Evolutionary conservation across 2,888 invertebrate genomes (phyloP), one percentile per base, ranked within the genome.

Genomic region (Dexiosoma caninum): DNA sequence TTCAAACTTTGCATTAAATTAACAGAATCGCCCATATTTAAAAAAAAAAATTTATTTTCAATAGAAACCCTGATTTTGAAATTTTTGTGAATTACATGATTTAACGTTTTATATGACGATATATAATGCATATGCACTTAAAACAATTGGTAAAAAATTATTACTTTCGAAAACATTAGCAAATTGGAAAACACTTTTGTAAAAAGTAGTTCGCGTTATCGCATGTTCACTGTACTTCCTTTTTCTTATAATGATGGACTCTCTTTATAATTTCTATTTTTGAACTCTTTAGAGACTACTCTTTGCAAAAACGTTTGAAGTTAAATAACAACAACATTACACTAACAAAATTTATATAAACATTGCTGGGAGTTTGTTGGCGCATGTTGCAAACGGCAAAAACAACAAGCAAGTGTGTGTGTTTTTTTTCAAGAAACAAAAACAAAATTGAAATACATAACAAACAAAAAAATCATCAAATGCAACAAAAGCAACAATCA

Each of bases 361-460:
- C 57, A 40, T 59, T 16, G 10, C 51, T 27, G 57, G 66, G 40
- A 76, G 60, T 62, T 70, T 44, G 76, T 72, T 76, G 76, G 80
- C 76, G 80, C 76, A 81, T 76, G 75, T 67, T 76, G 71, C 60
- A 62, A 60, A 35, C 12, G 69, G 27, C 42, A 44, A 57, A 46
- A 46, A 44, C 27, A 64, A 57, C 44, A 59, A 49, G 12, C 49
- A 37, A 53, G 12, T 16, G 37, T n/a, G n/a, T n/a, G n/a, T n/a
- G 9, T 59, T 23, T 37, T 64, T 37, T 46, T 40, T 7, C n/a
- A 23, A 53, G 8, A 9, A 42, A 35, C 53, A 59, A 59, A 21
- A 62, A 53, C 51, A 53, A 62, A 72, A 59, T 30, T 27, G 2
- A 46, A 70, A 49, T 8, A 30, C 8, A 44, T 23, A 16, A 1